Evolutionary conservation across 2,113 vertebrate genomes (phyloP), one percentile per base, ranked within the genome.

Genomic region (Dicerorhinus sumatrensis): DNA sequence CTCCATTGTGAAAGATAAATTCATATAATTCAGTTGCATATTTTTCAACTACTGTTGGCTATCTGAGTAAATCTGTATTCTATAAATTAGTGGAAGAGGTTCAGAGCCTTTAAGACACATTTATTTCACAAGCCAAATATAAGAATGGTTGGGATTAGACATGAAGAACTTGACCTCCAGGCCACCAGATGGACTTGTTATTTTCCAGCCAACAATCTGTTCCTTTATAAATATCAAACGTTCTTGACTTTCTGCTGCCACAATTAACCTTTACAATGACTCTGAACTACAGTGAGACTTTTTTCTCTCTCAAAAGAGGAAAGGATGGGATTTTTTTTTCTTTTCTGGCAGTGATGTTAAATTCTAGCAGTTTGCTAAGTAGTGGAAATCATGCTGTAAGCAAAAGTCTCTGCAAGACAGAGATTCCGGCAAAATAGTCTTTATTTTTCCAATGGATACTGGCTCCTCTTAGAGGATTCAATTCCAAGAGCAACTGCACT

Each of bases 391-490:
- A n/a, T 92, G 65, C 33, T 77, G 29, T 18, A 97, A 84, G 95
- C 75, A 92, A 73, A 96, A 94, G 0, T 0, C 12, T 18, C 27
- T 3, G 1, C 36, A 83, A 92, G 62, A 86, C 46, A 8, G 69
- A 97, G 80, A 90, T 95, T 83, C 93, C 82, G 63, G 85, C 94
- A 60, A 89, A 89, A 81, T 11, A 60, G 89, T 93, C 95, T 18
- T 95, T 29, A 3, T 96, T 96, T 97, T 81, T 91, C 10, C 93
- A 54, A 3, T 54, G 94, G 91, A 97, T 97, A 39, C 70, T 97
- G 98, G 96, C 97, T 72, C 60, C 39, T 31, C 62, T 80, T 77
- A 3, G 0, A 65, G 76, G 79, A 33, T 16, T 62, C 5, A 85
- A 73, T n/a, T 87, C 95, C 97, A 92, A 92, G 65, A 93, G 84